Base-by-base conservation (phyloP, 2,888 invertebrate species). In the Chalcosyrphus nemorum region DNA sequence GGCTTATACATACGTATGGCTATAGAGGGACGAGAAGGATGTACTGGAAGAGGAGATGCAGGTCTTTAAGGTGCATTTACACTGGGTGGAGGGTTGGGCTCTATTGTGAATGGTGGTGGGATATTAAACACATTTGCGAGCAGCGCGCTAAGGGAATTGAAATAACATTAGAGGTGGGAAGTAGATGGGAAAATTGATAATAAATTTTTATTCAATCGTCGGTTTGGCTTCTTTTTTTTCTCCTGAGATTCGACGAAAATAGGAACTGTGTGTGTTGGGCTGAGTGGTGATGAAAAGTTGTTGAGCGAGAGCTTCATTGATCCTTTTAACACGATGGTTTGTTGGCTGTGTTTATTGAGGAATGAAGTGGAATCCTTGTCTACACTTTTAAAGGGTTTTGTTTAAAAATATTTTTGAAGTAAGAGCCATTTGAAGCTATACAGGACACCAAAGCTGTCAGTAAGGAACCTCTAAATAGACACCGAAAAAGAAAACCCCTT, bases 61-160 rank as follows among this genome's bases (percentile, higher is more conserved):
- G 24, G 70, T 47, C 57, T 70, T 70, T 47, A 70, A 57, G 45
- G 70, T 70, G 57, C 70, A 70, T 70, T 57, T 70, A 56, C 56
- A 70, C 57, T 24, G n/a, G 7, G 13, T 27, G 35, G 35, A 2
- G 35, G n/a, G 35, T 4, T n/a, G 38, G 38, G 0, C 13, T 13
- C 5, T 38, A 38, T 5, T 38, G 17, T 6, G 43, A 11, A 66
- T 2, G 52, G 47, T 47, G 54, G 72, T 45, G 61, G 32, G 38
- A 41, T 24, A 66, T 74, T 72, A 57, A 80, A 66, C 57, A 65
- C 50, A 65, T 80, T 74, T 47, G 24, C 43, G 21, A 43, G 32
- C n/a, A n/a, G n/a, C n/a, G n/a, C 41, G 50, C 47, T 70, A 35
- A n/a, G 15, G n/a, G 15, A 68, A 43, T 56, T 32, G 32, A 45